Evolutionary conservation across 2,113 vertebrate species (phyloP).

Genomic region (Boulengeromyrus knoepffleri): DNA sequence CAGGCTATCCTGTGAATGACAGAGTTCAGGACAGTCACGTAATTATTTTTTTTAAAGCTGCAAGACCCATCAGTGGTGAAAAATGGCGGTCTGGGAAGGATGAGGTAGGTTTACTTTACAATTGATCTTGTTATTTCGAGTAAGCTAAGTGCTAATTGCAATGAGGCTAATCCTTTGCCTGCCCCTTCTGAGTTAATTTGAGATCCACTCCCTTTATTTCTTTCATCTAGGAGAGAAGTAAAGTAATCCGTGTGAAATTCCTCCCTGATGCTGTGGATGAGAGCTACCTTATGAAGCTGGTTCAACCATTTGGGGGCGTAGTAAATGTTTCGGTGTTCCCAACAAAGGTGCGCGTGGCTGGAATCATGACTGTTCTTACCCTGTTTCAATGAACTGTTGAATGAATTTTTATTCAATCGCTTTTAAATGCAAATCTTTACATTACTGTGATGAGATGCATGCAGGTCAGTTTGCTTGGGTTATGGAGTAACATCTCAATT

Average conservation of each 20-base stretch:
- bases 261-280: constrained; percentile 44
- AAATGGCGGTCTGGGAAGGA: background rate
- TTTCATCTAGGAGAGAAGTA: constrained; percentile 20
- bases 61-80: background rate
- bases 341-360: constrained; percentile 42
- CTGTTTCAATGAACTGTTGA: background rate
- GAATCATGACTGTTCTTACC: background rate
- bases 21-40: background rate
- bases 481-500: background rate
- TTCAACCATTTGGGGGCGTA: constrained; percentile 46
- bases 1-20: background rate
- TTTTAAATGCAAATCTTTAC: background rate
- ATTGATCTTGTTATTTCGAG: background rate
- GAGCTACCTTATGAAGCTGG: constrained; percentile 42
- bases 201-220: background rate
- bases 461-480: background rate
- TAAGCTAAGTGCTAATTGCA: background rate
- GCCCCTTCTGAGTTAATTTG: constrained; percentile 2
- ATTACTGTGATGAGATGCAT: background rate
- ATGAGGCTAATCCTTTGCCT: background rate
- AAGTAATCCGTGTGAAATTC: constrained; percentile 57
- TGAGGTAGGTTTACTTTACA: constrained; percentile 17
- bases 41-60: constrained; percentile 16
- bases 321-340: constrained; percentile 53
- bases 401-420: background rate